phyloP scores from a whole-genome alignment of 2,797 vertebrate genomes.

The Schizothorax lantsangensis region DNA sequence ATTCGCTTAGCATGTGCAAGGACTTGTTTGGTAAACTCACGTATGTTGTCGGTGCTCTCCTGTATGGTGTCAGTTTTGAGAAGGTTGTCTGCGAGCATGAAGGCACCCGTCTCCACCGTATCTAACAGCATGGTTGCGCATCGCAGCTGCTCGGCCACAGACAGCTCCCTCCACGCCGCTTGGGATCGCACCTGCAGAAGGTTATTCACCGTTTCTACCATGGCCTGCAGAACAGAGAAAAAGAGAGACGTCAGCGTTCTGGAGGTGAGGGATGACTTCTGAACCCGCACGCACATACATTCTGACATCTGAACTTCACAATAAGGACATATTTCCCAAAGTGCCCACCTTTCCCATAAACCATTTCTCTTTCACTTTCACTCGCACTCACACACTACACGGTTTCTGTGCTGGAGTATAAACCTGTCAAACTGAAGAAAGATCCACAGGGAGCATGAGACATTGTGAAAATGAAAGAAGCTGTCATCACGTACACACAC shows the following conservation, averaged over 20 bases:
- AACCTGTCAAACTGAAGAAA: constrained; percentile 53
- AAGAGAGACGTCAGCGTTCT: constrained; percentile 62
- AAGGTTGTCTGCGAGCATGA: constrained; percentile 98
- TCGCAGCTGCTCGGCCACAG: constrained; percentile 89
- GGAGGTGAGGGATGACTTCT: constrained; percentile 44
- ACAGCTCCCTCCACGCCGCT: constrained; percentile 90
- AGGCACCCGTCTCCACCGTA: constrained; percentile 96
- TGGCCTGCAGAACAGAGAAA: constrained; percentile 82
- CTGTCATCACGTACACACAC: constrained; percentile 33
- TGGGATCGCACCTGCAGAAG: constrained; percentile 92
- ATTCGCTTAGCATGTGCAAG: not conserved
- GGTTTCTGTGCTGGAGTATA: constrained; percentile 49
- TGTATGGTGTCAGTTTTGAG: constrained; percentile 98
- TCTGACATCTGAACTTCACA: constrained; percentile 55
- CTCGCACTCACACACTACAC: constrained; percentile 27
- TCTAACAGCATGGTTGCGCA: constrained; percentile 95
- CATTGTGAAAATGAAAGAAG: constrained; percentile 52
- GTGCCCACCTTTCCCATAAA: constrained; percentile 53
- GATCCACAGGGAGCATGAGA: constrained; percentile 52
- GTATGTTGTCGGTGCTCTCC: constrained; percentile 95
- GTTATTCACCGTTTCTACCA: constrained; percentile 99
- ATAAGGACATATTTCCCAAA: constrained; percentile 61
- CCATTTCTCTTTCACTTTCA: constrained; percentile 50
- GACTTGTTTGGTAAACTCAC: constrained; percentile 80
- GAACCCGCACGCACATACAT: constrained; percentile 11